Percentiles rank a stretch among this genome's conserved stretches.
Conservation (phyloP, 2,113 vertebrate genomes). For the Pygoscelis adeliae region DNA sequence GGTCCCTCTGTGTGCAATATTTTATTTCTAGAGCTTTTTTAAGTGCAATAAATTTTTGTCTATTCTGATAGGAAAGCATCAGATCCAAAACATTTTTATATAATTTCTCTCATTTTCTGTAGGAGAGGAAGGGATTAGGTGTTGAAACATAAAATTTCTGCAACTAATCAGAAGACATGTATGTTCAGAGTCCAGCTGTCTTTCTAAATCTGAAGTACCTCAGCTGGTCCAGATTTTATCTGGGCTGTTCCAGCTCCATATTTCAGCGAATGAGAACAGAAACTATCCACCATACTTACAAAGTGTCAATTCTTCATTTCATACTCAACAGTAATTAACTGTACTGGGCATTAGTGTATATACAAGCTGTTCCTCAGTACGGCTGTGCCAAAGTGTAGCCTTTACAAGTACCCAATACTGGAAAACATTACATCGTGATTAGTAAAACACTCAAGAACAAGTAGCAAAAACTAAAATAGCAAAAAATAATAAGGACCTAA, state of each 20-base stretch:
- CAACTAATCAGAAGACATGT: background rate
- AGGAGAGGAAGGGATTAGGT: background rate
- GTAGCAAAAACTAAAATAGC: constrained; percentile 7
- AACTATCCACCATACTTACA: background rate
- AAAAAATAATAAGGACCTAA: background rate
- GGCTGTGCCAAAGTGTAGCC: constrained; percentile 6
- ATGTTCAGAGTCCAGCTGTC: background rate
- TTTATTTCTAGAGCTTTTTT: constrained; percentile 15
- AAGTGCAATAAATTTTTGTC: background rate
- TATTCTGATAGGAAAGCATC: background rate
- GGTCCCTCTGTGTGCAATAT: background rate
- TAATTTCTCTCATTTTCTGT: background rate
- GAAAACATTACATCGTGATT: background rate
- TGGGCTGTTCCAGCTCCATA: background rate
- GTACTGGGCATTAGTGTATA: background rate
- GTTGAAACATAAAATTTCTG: constrained; percentile 22
- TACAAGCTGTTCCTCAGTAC: constrained; percentile 9
- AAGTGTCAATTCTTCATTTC: background rate
- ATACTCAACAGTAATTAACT: background rate
- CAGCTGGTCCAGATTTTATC: background rate
- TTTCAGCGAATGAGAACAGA: constrained; percentile 12
- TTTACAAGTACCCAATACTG: background rate
- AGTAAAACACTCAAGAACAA: constrained; percentile 31
- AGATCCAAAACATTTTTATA: background rate
- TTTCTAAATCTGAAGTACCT: background rate